A percentile compares a stretch with the other conserved stretches of the same genome.
Evolutionary conservation across 2,113 vertebrate genomes (phyloP).

Genomic region (Indicator indicator): DNA sequence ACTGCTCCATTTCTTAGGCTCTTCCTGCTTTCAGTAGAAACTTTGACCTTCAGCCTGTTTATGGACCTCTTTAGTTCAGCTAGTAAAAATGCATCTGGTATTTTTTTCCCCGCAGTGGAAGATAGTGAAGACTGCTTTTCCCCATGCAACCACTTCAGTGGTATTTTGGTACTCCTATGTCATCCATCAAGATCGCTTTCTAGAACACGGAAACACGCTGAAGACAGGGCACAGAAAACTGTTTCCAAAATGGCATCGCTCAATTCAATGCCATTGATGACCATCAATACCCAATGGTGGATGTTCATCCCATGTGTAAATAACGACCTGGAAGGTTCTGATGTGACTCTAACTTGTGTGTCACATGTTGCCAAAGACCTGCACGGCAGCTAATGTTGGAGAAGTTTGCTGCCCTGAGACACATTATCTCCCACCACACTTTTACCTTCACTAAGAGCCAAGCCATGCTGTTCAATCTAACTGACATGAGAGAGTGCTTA

Average conservation of each 20-base stretch:
- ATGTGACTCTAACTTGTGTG: neutral
- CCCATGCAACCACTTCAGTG: neutral
- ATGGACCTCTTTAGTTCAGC: neutral
- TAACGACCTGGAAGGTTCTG: neutral
- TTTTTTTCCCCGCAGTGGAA: neutral
- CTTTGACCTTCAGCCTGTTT: neutral
- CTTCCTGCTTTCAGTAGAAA: neutral
- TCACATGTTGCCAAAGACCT: rapidly evolving
- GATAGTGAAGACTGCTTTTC: neutral
- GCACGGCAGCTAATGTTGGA: rapidly evolving
- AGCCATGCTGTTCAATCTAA: neutral
- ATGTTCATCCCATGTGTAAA: neutral
- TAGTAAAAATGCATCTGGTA: neutral
- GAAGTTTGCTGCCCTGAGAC: neutral
- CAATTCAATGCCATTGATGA: rapidly evolving
- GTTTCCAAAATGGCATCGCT: neutral
- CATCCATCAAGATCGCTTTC: neutral
- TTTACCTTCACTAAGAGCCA: neutral
- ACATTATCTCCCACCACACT: rapidly evolving
- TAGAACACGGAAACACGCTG: neutral
- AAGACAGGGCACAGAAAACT: neutral
- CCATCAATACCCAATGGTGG: neutral
- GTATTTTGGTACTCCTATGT: neutral
- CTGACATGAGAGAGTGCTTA: neutral
- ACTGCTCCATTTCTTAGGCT: neutral